phyloP scores from a whole-genome alignment of 2,113 vertebrate genomes.

The Rhynchopsitta pachyrhyncha region DNA sequence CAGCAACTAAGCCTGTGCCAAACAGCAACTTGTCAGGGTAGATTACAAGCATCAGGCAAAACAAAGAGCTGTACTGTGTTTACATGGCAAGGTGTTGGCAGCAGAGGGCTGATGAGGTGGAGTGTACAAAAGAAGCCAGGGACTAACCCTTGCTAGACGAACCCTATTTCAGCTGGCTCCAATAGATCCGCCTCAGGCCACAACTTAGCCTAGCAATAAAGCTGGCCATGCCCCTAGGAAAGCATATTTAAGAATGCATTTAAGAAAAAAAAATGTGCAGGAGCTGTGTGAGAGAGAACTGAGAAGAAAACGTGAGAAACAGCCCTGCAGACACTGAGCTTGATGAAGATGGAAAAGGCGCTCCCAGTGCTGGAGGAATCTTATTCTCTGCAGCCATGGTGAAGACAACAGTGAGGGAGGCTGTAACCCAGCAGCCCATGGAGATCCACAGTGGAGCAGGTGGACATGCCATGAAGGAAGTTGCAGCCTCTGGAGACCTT shows the following conservation, averaged over 20 bases:
- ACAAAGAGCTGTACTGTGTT: background rate
- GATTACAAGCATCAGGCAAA: background rate
- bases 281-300: background rate
- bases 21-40: background rate
- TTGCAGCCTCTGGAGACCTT: background rate
- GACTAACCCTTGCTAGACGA: background rate
- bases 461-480: background rate
- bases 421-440: background rate
- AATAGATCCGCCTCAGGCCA: background rate
- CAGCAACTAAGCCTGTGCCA: background rate
- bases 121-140: background rate
- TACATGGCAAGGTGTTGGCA: background rate
- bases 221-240: background rate
- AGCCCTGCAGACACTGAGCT: background rate
- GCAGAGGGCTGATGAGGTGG: background rate
- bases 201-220: background rate
- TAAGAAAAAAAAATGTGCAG: background rate
- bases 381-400: background rate
- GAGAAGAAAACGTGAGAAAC: background rate
- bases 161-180: background rate
- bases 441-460: accelerated
- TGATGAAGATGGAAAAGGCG: no score
- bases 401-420: background rate
- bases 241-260: background rate
- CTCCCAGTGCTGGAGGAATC: background rate